phyloP scores from a whole-genome alignment of 2,797 vertebrate genomes.

The Melanotaenia boesemani region DNA sequence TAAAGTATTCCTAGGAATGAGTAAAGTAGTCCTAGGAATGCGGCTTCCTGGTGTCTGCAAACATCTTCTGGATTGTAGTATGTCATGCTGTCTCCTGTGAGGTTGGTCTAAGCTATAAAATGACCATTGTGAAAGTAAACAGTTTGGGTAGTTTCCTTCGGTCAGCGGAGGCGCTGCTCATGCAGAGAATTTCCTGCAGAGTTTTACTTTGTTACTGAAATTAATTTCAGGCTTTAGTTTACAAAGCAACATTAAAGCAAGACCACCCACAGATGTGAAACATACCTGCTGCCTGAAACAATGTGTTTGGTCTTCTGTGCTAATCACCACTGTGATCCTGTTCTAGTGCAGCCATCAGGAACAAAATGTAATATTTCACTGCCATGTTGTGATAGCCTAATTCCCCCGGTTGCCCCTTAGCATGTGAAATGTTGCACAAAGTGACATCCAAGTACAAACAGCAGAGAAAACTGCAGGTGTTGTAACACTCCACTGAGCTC shows the following conservation, averaged over 20 bases:
- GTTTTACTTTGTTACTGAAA: conserved; percentile 22
- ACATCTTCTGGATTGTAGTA: too few relatives aligned
- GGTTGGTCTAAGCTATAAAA: neutral
- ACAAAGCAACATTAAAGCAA: neutral
- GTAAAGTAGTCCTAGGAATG: too few relatives aligned
- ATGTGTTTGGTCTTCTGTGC: conserved; percentile 49
- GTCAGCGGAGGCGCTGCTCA: neutral
- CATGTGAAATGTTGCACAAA: conserved; percentile 50
- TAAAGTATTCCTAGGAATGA: too few relatives aligned
- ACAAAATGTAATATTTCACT: conserved; percentile 70
- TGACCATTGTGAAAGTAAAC: neutral
- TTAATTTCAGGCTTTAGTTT: conserved; percentile 17
- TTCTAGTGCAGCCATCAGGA: conserved; percentile 63
- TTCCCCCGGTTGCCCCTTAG: conserved; percentile 54
- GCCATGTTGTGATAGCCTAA: conserved; percentile 64
- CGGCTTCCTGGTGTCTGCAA: too few relatives aligned
- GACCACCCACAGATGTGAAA: conserved; percentile 59
- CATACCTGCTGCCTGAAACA: conserved; percentile 39
- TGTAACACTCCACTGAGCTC: conserved; percentile 50
- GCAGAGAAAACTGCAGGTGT: conserved; percentile 64
- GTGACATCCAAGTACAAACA: conserved; percentile 61
- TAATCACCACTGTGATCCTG: conserved; percentile 44
- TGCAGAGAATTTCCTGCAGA: conserved; percentile 3
- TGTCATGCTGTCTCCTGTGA: too few relatives aligned
- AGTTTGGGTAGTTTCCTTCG: neutral